A percentile compares a stretch with the other conserved stretches of the same genome.
Conservation (phyloP, 2,888 invertebrate species). For the Tholera decimalis region DNA sequence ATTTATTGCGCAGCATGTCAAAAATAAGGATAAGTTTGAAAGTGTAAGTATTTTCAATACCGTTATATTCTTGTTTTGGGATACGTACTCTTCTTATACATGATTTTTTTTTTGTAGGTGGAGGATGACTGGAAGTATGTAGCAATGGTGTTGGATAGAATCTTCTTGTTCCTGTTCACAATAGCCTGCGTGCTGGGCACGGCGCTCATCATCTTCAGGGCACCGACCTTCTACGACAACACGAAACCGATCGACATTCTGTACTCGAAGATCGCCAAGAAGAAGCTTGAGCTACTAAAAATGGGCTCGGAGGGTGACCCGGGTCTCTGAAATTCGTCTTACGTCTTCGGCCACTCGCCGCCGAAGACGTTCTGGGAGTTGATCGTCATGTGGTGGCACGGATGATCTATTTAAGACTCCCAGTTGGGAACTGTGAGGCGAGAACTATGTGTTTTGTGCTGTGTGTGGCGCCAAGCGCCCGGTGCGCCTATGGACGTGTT, state of each 20-base stretch:
- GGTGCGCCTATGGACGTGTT: constrained; percentile 84
- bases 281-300: constrained; percentile 96
- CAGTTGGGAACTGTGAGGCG: constrained; percentile 86
- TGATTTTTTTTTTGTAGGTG: constrained; percentile 91
- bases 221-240: constrained; percentile 97
- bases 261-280: constrained; percentile 97
- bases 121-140: constrained; percentile 99
- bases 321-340: constrained; percentile 93
- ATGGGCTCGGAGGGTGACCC: constrained; percentile 95
- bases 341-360: constrained; percentile 93
- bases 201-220: constrained; percentile 96
- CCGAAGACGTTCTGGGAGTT: constrained; percentile 93
- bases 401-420: constrained; percentile 88
- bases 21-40: constrained; percentile 98
- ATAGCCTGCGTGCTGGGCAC: constrained; percentile 98
- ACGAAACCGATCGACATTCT: constrained; percentile 97
- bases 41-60: constrained; percentile 93
- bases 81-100: constrained; percentile 17
- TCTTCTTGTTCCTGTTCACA: constrained; percentile 99
- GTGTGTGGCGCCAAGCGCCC: constrained; percentile 88
- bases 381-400: constrained; percentile 91
- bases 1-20: constrained; percentile 98
- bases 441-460: constrained; percentile 85
- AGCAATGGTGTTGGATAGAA: constrained; percentile 98
- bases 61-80: constrained; percentile 7